Evolutionary conservation across 2,797 vertebrate genomes (phyloP).

Genomic region (Acanthurus leucopareius): DNA sequence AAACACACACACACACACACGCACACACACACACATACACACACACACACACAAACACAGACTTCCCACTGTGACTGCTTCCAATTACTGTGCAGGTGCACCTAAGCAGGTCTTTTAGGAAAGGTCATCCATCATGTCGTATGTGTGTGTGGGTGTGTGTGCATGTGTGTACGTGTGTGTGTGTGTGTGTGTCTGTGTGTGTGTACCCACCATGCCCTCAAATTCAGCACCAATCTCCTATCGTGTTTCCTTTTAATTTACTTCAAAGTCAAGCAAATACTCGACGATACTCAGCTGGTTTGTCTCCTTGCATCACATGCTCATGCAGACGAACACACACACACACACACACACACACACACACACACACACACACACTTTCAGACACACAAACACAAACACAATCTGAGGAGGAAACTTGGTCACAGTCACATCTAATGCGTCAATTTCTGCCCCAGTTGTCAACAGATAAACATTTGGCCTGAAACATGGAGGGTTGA

Average conservation of each 20-base stretch:
- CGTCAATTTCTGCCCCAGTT: slow-evolving; percentile 18
- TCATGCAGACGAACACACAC: background rate
- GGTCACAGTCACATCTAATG: slow-evolving; percentile 26
- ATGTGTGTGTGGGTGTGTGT: no score
- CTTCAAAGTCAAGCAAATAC: slow-evolving; percentile 29
- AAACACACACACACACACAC: slow-evolving; percentile 3
- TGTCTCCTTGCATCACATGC: slow-evolving; percentile 4
- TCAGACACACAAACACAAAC: no score
- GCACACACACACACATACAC: slow-evolving; percentile 8
- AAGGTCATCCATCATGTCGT: slow-evolving; percentile 59
- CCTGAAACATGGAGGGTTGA: background rate
- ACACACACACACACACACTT: slow-evolving; percentile 7
- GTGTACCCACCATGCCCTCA: slow-evolving; percentile 10
- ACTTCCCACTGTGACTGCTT: slow-evolving; percentile 50
- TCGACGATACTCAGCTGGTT: slow-evolving; percentile 1
- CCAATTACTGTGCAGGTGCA: slow-evolving; percentile 71
- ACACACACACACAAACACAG: slow-evolving; percentile 12
- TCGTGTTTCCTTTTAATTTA: slow-evolving; percentile 45
- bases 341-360: no score
- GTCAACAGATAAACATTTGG: slow-evolving; percentile 3
- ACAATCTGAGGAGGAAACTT: background rate
- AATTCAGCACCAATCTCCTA: slow-evolving; percentile 34
- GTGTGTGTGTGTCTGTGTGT: slow-evolving; percentile 4
- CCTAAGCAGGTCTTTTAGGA: slow-evolving; percentile 56
- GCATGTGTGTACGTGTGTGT: slow-evolving; percentile 5